These are phyloP conservation scores for Hystrix brachyura DNA, from an alignment of 2,113 vertebrate species.

Conservation along the genomic window DNA sequence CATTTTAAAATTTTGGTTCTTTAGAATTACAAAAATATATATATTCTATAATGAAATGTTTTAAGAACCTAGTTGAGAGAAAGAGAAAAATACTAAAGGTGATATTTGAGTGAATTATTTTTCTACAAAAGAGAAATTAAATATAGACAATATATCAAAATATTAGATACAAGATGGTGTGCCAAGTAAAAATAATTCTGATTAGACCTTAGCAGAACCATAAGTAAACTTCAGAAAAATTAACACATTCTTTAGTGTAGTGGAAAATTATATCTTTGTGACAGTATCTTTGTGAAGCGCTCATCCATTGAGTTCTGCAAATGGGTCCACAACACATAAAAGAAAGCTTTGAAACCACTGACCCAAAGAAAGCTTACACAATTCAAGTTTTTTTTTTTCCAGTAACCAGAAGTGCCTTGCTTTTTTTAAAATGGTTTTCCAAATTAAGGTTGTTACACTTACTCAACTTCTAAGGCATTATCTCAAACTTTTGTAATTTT, in stretches of 20 bases:
- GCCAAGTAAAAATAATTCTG: neutral
- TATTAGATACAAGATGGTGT: neutral
- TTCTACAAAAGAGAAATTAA: conserved; percentile 38
- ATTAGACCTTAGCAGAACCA: neutral
- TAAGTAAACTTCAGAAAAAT: neutral
- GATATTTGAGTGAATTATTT: conserved; percentile 25
- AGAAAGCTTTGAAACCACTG: conserved; percentile 25
- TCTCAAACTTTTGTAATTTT: conserved; percentile 58
- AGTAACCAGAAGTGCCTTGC: neutral
- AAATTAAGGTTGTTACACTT: conserved; percentile 57
- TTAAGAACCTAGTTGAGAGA: neutral
- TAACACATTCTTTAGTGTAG: neutral
- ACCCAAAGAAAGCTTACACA: conserved; percentile 12
- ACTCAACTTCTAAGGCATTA: conserved; percentile 49
- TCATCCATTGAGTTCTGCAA: neutral
- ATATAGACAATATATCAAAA: neutral
- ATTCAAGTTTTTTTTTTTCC: neutral
- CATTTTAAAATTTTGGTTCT: neutral
- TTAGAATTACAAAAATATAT: neutral
- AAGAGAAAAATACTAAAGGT: conserved; percentile 27
- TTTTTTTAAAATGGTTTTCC: conserved; percentile 2
- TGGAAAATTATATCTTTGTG: neutral
- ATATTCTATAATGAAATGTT: conserved; percentile 28
- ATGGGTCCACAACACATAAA: neutral
- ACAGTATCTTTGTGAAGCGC: neutral